Evolutionary conservation across 30 jellyfish, hydroid and myxozoan genomes (phyloP).

Genomic region (Catostylus mosaicus): DNA sequence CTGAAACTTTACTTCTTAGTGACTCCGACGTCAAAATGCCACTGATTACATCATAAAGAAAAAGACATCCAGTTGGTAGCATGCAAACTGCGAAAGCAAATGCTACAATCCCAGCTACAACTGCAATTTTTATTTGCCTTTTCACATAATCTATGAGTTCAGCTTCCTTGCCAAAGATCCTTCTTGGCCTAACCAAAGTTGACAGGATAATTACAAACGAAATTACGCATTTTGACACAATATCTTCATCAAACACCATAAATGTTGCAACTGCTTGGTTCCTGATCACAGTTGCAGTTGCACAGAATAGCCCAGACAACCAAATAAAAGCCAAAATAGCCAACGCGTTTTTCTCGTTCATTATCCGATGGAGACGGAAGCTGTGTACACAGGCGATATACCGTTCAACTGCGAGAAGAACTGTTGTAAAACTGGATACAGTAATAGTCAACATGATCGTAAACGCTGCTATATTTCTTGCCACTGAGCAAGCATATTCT

Average conservation of each 20-base stretch:
- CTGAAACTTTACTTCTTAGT: neutral
- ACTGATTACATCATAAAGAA: neutral
- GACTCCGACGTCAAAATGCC: neutral
- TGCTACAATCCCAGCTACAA: neutral
- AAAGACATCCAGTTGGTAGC: neutral
- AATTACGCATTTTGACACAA: neutral
- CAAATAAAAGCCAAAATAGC: neutral
- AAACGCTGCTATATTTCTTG: too few relatives aligned
- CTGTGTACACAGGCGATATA: neutral
- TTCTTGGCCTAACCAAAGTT: neutral
- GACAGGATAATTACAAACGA: neutral
- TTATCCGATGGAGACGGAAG: neutral
- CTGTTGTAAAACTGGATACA: neutral
- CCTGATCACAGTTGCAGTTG: neutral
- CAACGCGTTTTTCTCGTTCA: neutral
- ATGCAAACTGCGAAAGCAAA: neutral
- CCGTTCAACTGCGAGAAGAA: neutral
- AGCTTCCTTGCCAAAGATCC: neutral
- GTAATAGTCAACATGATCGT: too few relatives aligned
- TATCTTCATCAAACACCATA: neutral
- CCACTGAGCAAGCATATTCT: too few relatives aligned
- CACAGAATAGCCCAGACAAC: neutral
- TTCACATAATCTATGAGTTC: neutral
- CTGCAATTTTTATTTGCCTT: neutral
- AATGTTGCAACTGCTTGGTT: neutral